Percentiles rank a stretch among this genome's conserved stretches.
These are phyloP conservation scores for Amblyjoppa proteus DNA, from an alignment of 2,888 invertebrate genomes.

Conservation along the genomic window DNA sequence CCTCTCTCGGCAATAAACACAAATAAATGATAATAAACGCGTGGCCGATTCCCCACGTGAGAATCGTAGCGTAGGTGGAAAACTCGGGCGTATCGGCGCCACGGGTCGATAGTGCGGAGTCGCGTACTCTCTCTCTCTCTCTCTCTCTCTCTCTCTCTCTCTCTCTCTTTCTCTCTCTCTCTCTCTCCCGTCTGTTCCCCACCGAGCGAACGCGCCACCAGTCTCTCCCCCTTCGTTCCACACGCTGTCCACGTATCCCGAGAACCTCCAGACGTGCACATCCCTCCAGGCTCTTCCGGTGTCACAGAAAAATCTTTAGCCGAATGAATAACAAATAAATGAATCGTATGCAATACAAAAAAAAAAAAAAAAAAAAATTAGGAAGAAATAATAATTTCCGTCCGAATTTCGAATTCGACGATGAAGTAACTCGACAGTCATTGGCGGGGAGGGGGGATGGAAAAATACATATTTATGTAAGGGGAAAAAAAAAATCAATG, in stretches of 20 bases:
- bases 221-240: constrained; percentile 30
- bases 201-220: constrained; percentile 25
- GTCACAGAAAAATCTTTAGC: neutral
- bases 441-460: neutral
- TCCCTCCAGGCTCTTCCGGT: neutral
- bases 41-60: constrained; percentile 65
- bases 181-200: constrained; percentile 31
- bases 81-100: constrained; percentile 48
- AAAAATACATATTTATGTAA: neutral
- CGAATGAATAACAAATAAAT: neutral
- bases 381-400: neutral
- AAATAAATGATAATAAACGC: constrained; percentile 44
- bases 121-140: constrained; percentile 40
- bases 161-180: constrained; percentile 35
- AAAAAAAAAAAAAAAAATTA: too few relatives aligned
- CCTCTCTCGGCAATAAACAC: constrained; percentile 25
- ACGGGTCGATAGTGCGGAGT: constrained; percentile 63
- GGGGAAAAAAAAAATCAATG: constrained; percentile 32
- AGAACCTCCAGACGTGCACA: neutral
- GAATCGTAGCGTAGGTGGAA: constrained; percentile 46
- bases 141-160: too few relatives aligned
- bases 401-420: neutral
- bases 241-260: neutral
- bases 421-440: neutral
- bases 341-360: too few relatives aligned